phyloP scores from a whole-genome alignment of 2,888 invertebrate genomes.

The Stenurella melanura region DNA sequence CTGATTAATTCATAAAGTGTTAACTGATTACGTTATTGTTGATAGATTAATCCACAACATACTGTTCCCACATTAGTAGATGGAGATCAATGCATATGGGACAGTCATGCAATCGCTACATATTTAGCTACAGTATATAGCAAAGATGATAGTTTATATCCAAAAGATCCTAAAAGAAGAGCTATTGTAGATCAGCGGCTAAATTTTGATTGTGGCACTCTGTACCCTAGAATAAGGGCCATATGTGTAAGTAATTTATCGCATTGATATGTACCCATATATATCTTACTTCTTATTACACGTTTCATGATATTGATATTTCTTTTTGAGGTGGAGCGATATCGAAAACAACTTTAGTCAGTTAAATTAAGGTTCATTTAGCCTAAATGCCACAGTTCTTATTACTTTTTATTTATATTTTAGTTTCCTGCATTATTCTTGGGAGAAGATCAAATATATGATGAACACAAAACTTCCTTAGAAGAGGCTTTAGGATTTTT shows the following conservation, averaged over 20 bases:
- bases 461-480: constrained; percentile 75
- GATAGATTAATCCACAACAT: constrained; percentile 80
- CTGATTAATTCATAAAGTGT: neutral
- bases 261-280: neutral
- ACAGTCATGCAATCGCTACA: constrained; percentile 80
- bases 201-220: constrained; percentile 78
- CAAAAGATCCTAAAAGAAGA: constrained; percentile 76
- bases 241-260: constrained; percentile 76
- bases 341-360: no score
- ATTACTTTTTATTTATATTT: constrained; percentile 55
- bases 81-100: constrained; percentile 80
- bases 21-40: constrained; percentile 51
- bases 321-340: no score
- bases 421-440: constrained; percentile 79
- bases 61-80: constrained; percentile 82
- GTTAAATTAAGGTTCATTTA: no score
- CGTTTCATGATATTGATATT: no score
- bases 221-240: constrained; percentile 79
- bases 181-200: constrained; percentile 79
- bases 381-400: neutral
- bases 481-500: constrained; percentile 78
- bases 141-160: constrained; percentile 78
- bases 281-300: neutral
- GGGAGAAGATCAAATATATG: constrained; percentile 76
- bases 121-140: constrained; percentile 80